Evolutionary conservation across 2,113 vertebrate species (phyloP).

Genomic region (Neodontobutis hainanensis): DNA sequence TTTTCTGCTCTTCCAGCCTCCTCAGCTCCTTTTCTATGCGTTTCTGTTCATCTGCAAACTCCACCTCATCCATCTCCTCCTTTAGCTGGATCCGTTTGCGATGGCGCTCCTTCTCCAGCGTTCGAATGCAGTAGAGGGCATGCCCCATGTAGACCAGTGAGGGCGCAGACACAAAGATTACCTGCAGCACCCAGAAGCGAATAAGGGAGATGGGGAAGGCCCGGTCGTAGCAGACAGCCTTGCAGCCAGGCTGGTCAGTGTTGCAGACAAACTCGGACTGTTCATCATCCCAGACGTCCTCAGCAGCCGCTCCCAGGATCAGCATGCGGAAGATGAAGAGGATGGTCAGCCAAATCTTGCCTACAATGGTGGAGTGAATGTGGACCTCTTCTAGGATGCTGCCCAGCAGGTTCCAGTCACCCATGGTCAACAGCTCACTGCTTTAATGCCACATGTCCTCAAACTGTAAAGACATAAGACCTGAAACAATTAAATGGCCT

Average conservation of each 20-base stretch:
- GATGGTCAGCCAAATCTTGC: constrained; percentile 95
- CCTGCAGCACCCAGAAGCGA: constrained; percentile 94
- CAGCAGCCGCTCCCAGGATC: constrained; percentile 90
- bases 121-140: constrained; percentile 85
- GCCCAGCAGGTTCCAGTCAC: constrained; percentile 94
- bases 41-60: constrained; percentile 82
- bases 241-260: constrained; percentile 94
- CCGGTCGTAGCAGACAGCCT: constrained; percentile 88
- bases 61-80: constrained; percentile 84
- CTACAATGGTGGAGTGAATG: constrained; percentile 91
- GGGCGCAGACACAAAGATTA: constrained; percentile 94
- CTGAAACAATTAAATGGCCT: not conserved
- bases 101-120: constrained; percentile 89
- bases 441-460: constrained; percentile 77
- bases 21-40: constrained; percentile 85
- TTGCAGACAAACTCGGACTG: constrained; percentile 93
- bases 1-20: constrained; percentile 88
- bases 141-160: constrained; percentile 95
- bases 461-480: constrained; percentile 51
- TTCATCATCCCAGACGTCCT: constrained; percentile 94
- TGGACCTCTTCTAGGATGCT: constrained; percentile 95
- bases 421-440: constrained; percentile 79
- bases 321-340: constrained; percentile 96
- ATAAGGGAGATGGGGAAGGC: constrained; percentile 95
- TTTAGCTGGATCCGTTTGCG: constrained; percentile 80